phyloP scores from a whole-genome alignment of 2,113 vertebrate genomes.

The Cacatua alba region DNA sequence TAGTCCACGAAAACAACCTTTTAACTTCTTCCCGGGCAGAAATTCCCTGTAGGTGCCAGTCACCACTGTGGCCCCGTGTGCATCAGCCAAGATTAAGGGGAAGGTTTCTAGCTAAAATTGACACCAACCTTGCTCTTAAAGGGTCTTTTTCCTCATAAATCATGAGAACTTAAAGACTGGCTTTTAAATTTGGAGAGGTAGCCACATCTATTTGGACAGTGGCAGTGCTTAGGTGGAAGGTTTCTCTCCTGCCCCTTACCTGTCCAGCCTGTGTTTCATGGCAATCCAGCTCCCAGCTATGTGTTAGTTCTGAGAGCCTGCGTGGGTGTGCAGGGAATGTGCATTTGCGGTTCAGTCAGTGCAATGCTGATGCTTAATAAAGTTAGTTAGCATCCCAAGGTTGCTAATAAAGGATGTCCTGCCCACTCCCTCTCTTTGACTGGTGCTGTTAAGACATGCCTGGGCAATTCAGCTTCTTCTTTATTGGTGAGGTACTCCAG shows the following conservation, averaged over 20 bases:
- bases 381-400: neutral
- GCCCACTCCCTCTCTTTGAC: neutral
- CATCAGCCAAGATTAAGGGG: neutral
- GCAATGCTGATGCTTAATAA: neutral
- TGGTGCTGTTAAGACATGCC: slow-evolving; percentile 12
- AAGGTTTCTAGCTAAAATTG: neutral
- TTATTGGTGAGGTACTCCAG: neutral
- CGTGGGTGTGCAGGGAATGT: neutral
- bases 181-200: neutral
- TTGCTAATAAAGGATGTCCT: slow-evolving; percentile 25
- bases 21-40: neutral
- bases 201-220: neutral
- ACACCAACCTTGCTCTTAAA: neutral
- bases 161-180: neutral
- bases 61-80: rapidly evolving
- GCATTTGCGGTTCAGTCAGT: neutral
- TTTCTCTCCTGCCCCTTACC: rapidly evolving
- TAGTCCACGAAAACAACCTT: neutral
- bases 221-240: neutral
- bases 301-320: neutral
- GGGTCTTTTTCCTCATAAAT: neutral
- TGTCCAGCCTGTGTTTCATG: neutral
- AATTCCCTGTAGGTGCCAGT: neutral
- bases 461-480: neutral
- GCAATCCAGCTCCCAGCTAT: neutral